These are phyloP conservation scores for Elysia crispata DNA, from an alignment of 2,888 invertebrate species.

Conservation along the genomic window DNA sequence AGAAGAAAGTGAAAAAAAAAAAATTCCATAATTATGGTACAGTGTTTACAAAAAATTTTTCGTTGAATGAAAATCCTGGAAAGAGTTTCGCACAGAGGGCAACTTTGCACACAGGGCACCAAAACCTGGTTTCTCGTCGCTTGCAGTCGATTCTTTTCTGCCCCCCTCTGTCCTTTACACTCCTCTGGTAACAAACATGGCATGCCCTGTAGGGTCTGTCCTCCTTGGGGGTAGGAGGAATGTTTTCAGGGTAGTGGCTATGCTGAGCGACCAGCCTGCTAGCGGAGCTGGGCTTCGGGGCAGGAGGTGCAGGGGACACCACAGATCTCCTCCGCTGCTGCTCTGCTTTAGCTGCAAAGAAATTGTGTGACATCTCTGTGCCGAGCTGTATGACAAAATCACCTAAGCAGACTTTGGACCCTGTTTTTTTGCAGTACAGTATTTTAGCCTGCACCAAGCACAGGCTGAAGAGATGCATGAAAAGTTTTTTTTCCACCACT, in stretches of 20 bases:
- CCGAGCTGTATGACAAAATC: no score
- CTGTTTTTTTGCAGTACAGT: not conserved
- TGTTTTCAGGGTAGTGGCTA: not conserved
- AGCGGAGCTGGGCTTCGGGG: no score
- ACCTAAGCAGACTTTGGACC: not conserved
- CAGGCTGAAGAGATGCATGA: conserved; percentile 5
- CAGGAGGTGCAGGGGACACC: no score
- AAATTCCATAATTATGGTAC: not conserved
- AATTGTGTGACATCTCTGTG: no score
- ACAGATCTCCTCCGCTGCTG: no score
- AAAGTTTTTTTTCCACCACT: not conserved
- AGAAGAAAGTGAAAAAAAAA: conserved; percentile 1
- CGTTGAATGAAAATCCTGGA: not conserved
- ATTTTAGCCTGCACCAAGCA: conserved; percentile 1
- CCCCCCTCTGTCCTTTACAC: not conserved
- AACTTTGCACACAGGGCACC: not conserved
- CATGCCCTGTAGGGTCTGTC: not conserved
- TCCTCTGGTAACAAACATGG: not conserved
- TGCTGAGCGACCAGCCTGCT: not conserved
- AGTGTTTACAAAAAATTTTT: not conserved
- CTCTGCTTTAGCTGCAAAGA: no score
- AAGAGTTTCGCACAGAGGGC: not conserved
- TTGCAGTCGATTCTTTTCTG: not conserved
- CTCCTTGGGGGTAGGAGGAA: conserved; percentile 1
- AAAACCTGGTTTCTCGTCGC: not conserved